Conservation (phyloP, 2,797 vertebrate species). For the Enteromius afrohamiltoni region DNA sequence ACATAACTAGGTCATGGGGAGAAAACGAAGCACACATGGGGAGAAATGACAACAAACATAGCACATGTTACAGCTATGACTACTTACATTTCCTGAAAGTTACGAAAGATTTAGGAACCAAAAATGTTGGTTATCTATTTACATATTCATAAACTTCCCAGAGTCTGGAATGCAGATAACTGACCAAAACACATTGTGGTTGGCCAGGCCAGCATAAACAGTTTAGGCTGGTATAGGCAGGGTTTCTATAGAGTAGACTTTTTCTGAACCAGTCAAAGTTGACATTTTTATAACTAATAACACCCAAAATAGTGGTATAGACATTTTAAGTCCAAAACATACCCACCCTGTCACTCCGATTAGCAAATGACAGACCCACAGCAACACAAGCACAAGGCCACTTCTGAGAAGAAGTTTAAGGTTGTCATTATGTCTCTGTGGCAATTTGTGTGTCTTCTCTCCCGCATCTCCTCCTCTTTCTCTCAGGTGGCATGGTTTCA, state of each 20-base stretch:
- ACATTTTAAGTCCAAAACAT: background rate
- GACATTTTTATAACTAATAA: background rate
- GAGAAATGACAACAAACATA: no score
- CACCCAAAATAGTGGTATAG: background rate
- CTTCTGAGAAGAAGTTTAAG: conserved; percentile 71
- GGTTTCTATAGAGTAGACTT: background rate
- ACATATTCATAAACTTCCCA: no score
- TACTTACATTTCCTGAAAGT: no score
- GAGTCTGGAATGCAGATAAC: background rate
- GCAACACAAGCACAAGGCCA: conserved; percentile 62
- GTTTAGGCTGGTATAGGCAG: background rate
- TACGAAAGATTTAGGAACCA: no score
- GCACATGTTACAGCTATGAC: no score
- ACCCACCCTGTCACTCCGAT: conserved; percentile 41
- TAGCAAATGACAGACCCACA: conserved; percentile 64
- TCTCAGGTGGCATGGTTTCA: conserved; percentile 65
- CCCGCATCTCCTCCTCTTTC: conserved; percentile 66
- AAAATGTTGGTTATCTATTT: no score
- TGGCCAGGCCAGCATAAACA: background rate
- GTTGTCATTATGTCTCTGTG: conserved; percentile 75
- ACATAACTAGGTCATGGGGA: no score
- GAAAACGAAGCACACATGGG: no score
- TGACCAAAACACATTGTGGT: background rate
- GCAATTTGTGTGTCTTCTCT: conserved; percentile 66
- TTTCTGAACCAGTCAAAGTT: background rate